These are phyloP conservation scores for Stigmatopora argus DNA, from an alignment of 2,113 vertebrate species.

Conservation along the genomic window DNA sequence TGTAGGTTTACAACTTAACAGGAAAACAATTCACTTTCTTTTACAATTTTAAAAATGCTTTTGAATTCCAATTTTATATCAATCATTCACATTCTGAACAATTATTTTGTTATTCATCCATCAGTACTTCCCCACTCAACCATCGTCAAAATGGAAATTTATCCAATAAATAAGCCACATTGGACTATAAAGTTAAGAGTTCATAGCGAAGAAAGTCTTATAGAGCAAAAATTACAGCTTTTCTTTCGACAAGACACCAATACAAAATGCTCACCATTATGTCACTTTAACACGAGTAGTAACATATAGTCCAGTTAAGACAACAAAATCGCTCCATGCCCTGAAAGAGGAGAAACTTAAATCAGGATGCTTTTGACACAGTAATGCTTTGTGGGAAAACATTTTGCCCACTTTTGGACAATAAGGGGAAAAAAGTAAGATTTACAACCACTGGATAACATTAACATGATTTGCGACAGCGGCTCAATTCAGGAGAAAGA, in stretches of 20 bases:
- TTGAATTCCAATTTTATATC: background rate
- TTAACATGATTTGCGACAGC: constrained; percentile 43
- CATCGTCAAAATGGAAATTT: too few species aligned
- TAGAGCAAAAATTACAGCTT: background rate
- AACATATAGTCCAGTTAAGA: background rate
- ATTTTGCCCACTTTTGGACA: constrained; percentile 44
- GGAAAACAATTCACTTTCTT: background rate
- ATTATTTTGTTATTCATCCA: background rate
- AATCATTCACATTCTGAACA: background rate
- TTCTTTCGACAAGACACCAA: background rate
- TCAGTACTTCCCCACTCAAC: background rate
- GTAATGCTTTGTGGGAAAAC: constrained; percentile 37
- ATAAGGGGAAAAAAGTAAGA: constrained; percentile 23
- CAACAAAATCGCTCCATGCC: constrained; percentile 3
- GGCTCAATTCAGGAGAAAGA: constrained; percentile 15
- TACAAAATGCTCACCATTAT: background rate
- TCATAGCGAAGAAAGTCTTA: too few species aligned
- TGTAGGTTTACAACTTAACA: background rate
- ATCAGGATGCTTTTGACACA: constrained; percentile 11
- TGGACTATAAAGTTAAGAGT: too few species aligned
- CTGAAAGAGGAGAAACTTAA: constrained; percentile 4
- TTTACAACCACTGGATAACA: constrained; percentile 33
- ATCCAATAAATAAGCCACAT: too few species aligned
- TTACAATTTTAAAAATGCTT: background rate
- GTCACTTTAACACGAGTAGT: background rate